A percentile compares a stretch with the other conserved stretches of the same genome.
Evolutionary conservation across 2,797 vertebrate species (phyloP).

Genomic region (Melanotaenia nigrans): DNA sequence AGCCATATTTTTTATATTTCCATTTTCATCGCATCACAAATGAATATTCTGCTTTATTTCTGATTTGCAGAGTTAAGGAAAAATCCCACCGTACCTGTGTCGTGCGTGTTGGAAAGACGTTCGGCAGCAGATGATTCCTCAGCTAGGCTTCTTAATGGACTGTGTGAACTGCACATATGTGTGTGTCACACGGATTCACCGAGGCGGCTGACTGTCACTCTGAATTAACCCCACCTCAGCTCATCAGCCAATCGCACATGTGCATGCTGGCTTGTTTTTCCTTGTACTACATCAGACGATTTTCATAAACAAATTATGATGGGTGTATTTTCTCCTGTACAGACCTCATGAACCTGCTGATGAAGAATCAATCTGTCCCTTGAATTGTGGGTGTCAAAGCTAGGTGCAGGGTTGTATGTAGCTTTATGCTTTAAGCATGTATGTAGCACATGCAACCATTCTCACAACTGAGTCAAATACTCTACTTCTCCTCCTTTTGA

Average conservation of each 20-base stretch:
- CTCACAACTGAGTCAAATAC: neutral
- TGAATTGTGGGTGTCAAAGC: neutral
- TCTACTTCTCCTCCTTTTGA: neutral
- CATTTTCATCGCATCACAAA: neutral
- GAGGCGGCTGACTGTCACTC: slow-evolving; percentile 74
- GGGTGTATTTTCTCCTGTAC: neutral
- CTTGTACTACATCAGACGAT: neutral
- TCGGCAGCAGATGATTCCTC: slow-evolving; percentile 44
- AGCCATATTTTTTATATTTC: neutral
- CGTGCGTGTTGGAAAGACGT: slow-evolving; percentile 6
- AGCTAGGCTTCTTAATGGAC: slow-evolving; percentile 39
- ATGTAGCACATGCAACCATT: too few relatives aligned
- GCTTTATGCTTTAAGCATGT: neutral
- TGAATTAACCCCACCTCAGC: slow-evolving; percentile 73
- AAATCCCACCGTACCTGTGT: slow-evolving; percentile 58
- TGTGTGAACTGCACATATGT: slow-evolving; percentile 8
- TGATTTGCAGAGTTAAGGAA: neutral
- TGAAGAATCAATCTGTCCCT: neutral
- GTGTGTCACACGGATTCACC: slow-evolving; percentile 46
- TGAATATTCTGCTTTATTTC: neutral
- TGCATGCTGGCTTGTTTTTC: slow-evolving; percentile 42
- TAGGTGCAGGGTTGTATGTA: neutral
- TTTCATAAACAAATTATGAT: slow-evolving; percentile 3
- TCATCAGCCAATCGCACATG: slow-evolving; percentile 68
- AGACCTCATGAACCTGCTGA: neutral